Base-by-base conservation (phyloP, 2,113 vertebrate species). In the Gopherus flavomarginatus region DNA sequence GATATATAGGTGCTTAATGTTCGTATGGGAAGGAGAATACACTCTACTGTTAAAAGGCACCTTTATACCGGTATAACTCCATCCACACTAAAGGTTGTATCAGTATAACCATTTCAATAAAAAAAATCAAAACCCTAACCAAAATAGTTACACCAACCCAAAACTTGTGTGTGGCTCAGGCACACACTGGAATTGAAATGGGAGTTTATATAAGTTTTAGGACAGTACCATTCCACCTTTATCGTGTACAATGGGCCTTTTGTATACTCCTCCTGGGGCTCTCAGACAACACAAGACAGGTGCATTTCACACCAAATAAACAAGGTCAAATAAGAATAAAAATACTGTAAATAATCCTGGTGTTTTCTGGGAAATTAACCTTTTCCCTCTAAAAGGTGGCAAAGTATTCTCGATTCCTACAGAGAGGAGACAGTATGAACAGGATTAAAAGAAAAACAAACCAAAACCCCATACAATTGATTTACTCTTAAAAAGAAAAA, bases 31-130 rank as follows among this genome's bases (percentile, higher is more conserved):
- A 89, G 0, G 38, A 0, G 2, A 65, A 47, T 8, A 12, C 3
- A 0, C 3, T n/a, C 1, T 0, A 17, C 1, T 12, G 47, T 65
- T 4, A 17, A 0, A 49, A 80, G 79, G 22, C 8, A 35, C 21
- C 50, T 80, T 52, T 22, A 8, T 2, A 1, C 0, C 27, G 42
- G 24, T 47, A 47, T 42, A 78, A 47, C 42, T 78, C 38, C 42
- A 44, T 44, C 11, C 26, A 47, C 24, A 47, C 75, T 78, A 78
- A 78, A 44, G 72, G 21, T 44, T 77, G 72, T 16, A 44, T 22
- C 38, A 26, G 42, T 77, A 26, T 6, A 77, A 27, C 38, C 6
- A 77, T 44, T 26, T 44, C 5, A 27, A 24, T 11, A 24, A 47
- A 27, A 78, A 42, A 47, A 47, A 47, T 27, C 12, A 42, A 27